Percentiles rank a stretch among this genome's conserved stretches.
Evolutionary conservation across 1,140 invertebrate genomes (phyloP).

Genomic region (Drosophila littoralis): DNA sequence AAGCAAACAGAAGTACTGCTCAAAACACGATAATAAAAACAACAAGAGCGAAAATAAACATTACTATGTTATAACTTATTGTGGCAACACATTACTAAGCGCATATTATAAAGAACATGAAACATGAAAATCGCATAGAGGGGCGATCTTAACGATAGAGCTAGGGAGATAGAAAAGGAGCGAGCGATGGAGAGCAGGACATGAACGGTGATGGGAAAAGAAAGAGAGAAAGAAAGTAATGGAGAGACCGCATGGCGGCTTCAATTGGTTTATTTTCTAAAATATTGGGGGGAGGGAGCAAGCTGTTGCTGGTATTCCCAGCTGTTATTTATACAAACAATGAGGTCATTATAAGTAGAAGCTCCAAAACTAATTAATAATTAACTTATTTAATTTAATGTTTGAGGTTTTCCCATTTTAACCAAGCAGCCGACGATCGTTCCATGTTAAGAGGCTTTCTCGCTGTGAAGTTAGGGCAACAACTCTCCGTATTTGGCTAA

Average conservation of each 20-base stretch:
- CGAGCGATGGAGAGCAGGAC: no score
- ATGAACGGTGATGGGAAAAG: no score
- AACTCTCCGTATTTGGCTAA: conserved; percentile 58
- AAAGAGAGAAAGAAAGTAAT: background rate
- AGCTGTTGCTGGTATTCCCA: no score
- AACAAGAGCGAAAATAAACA: no score
- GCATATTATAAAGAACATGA: background rate
- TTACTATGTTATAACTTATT: no score
- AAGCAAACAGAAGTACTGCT: background rate
- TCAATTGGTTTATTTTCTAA: no score
- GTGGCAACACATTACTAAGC: no score
- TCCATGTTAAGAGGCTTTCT: conserved; percentile 49
- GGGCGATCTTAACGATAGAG: background rate
- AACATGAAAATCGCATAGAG: background rate
- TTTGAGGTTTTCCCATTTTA: background rate
- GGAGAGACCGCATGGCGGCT: no score
- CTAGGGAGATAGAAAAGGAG: background rate
- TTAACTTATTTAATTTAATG: background rate
- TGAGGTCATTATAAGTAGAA: background rate
- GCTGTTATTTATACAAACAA: background rate
- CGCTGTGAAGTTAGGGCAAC: conserved; percentile 66
- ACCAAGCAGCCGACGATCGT: conserved; percentile 12
- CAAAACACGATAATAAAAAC: background rate
- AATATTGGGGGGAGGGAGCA: no score
- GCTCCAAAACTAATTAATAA: background rate